A percentile compares a stretch with the other conserved stretches of the same genome.
Conservation (phyloP, 2,888 invertebrate species). For the Nipponacmea schrenckii region DNA sequence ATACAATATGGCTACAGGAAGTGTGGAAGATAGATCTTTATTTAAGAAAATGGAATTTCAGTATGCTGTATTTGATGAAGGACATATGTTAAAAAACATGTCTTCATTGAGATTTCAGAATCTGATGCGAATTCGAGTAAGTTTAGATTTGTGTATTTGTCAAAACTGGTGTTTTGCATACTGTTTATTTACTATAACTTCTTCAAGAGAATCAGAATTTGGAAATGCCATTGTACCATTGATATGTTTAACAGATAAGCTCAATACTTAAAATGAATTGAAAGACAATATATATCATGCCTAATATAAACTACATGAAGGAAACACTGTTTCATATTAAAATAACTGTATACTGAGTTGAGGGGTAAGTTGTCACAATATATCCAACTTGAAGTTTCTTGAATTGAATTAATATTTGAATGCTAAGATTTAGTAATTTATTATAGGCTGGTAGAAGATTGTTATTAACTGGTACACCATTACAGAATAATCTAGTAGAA, state of each 20-base stretch:
- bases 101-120: constrained; percentile 89
- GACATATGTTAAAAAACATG: constrained; percentile 99
- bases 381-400: no score
- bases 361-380: no score
- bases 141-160: constrained; percentile 22
- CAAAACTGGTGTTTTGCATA: not conserved
- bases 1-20: constrained; percentile 83
- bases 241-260: no score
- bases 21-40: constrained; percentile 89
- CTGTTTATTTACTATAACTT: not conserved
- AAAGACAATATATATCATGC: no score
- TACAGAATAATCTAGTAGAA: constrained; percentile 95
- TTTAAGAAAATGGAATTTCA: constrained; percentile 84
- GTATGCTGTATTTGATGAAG: constrained; percentile 96
- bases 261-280: no score
- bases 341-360: no score
- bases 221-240: no score
- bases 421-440: not conserved
- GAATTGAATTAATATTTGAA: no score
- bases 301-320: no score
- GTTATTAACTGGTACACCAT: constrained; percentile 91
- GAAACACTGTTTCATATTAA: no score
- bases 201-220: not conserved
- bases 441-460: constrained; percentile 80
- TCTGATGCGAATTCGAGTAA: constrained; percentile 84